A percentile compares a stretch with the other conserved stretches of the same genome.
These are phyloP conservation scores for Acropora tenuis DNA, from an alignment of 64 coral and sea anemone genomes.

Conservation along the genomic window DNA sequence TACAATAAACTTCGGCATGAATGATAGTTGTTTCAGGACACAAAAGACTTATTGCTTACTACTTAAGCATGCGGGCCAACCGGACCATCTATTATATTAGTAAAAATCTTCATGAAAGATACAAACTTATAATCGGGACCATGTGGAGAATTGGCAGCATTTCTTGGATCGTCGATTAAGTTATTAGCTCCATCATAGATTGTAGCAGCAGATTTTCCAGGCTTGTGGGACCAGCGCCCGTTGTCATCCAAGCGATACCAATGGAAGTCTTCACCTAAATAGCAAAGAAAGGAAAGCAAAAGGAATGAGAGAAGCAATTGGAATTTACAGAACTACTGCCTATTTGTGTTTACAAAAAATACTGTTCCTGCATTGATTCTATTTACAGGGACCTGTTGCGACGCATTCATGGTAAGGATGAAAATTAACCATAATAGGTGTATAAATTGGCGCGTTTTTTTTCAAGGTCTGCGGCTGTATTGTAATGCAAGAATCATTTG, in stretches of 20 bases:
- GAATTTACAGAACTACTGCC: neutral
- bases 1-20: neutral
- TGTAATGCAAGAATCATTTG: too few species aligned
- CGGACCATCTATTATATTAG: conserved; percentile 26
- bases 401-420: neutral
- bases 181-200: neutral
- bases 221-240: conserved; percentile 23
- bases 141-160: neutral
- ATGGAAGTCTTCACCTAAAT: neutral
- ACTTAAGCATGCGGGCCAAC: neutral
- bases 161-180: neutral
- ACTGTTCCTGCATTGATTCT: neutral
- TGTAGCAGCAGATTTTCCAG: neutral
- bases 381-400: neutral
- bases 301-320: neutral
- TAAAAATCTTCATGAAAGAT: conserved; percentile 34
- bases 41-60: neutral
- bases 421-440: neutral
- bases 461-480: too few species aligned
- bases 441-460: too few species aligned
- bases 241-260: conserved; percentile 29
- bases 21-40: neutral
- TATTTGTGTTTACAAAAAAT: neutral
- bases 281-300: neutral
- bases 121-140: conserved; percentile 13